A percentile compares a stretch with the other conserved stretches of the same genome.
phyloP scores from a whole-genome alignment of 2,113 vertebrate species.

The Noturus placidus region DNA sequence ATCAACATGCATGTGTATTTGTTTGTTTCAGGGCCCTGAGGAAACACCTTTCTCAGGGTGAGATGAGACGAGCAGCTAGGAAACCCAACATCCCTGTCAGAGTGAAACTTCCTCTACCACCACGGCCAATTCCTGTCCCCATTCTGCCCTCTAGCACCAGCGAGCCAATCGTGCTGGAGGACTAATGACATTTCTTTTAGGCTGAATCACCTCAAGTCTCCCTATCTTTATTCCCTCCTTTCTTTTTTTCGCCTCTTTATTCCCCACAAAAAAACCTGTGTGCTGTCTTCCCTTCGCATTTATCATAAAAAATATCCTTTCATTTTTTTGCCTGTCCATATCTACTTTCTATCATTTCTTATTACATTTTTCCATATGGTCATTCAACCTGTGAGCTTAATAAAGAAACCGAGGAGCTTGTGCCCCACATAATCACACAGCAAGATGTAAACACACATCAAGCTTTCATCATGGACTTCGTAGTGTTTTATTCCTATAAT shows the following conservation, averaged over 20 bases:
- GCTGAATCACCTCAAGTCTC: slow-evolving; percentile 23
- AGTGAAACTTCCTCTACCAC: slow-evolving; percentile 78
- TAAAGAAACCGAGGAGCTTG: slow-evolving; percentile 34
- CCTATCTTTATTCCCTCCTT: slow-evolving; percentile 7
- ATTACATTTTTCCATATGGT: neutral
- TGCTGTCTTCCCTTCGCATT: neutral
- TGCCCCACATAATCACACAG: slow-evolving; percentile 3
- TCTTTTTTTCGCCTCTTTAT: neutral
- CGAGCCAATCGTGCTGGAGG: slow-evolving; percentile 93
- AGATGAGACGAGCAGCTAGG: slow-evolving; percentile 87
- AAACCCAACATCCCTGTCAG: slow-evolving; percentile 85
- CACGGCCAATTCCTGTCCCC: slow-evolving; percentile 69
- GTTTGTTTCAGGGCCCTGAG: slow-evolving; percentile 77
- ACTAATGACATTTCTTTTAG: slow-evolving; percentile 68
- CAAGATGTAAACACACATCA: slow-evolving; percentile 39
- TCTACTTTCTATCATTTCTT: slow-evolving; percentile 36
- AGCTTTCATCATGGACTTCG: slow-evolving; percentile 48
- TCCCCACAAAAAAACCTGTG: neutral
- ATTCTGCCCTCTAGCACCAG: slow-evolving; percentile 83
- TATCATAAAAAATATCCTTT: neutral
- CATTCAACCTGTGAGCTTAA: slow-evolving; percentile 18
- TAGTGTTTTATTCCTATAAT: slow-evolving; percentile 63
- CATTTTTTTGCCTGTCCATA: neutral
- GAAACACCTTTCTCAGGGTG: slow-evolving; percentile 88
- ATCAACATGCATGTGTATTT: neutral